Evolutionary conservation across 2,113 vertebrate genomes (phyloP).

Genomic region (Actenoides hombroni): DNA sequence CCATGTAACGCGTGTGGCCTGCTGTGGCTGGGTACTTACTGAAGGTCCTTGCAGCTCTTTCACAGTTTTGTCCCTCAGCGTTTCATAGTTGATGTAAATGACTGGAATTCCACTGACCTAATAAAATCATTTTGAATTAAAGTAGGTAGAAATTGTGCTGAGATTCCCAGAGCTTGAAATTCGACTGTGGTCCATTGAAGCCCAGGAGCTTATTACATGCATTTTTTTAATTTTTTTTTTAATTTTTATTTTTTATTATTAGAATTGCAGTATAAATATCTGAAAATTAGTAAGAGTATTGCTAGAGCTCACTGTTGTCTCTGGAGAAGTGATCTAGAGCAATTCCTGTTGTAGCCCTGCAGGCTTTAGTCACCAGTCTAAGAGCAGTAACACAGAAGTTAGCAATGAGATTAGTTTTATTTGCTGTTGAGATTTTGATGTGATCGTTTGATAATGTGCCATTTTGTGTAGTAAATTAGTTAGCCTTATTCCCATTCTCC

Average conservation of each 20-base stretch:
- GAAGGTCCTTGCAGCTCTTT: neutral
- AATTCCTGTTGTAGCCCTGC: neutral
- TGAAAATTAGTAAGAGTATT: neutral
- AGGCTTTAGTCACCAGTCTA: neutral
- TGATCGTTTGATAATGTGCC: neutral
- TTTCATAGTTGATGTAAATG: neutral
- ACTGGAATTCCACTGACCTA: neutral
- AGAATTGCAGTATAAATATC: neutral
- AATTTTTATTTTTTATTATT: neutral
- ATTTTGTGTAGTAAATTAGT: neutral
- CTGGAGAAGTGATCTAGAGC: neutral
- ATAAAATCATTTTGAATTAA: neutral
- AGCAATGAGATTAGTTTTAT: neutral
- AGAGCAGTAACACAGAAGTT: neutral
- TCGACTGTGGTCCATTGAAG: neutral
- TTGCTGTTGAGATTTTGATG: neutral
- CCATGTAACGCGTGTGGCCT: fast-evolving
- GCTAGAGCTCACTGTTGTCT: neutral
- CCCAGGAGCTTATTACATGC: neutral
- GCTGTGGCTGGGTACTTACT: neutral
- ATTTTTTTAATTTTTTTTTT: neutral
- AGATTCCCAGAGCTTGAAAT: neutral
- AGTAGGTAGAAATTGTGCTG: neutral
- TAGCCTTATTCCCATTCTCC: neutral
- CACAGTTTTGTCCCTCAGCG: neutral